A percentile compares a stretch with the other conserved stretches of the same genome.
Conservation (phyloP, 2,888 invertebrate species). For the Altica lythri region DNA sequence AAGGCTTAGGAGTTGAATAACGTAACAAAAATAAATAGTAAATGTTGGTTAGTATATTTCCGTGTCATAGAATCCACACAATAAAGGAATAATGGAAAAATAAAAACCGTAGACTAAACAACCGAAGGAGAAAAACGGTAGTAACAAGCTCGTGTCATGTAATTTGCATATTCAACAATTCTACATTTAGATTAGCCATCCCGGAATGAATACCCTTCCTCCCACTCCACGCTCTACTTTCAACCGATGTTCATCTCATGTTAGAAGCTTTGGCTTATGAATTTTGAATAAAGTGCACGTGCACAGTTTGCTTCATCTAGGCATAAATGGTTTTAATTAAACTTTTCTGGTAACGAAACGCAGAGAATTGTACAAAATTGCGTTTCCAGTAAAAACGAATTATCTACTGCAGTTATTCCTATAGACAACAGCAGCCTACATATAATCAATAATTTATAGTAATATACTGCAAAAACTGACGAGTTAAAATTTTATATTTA, state of each 20-base stretch:
- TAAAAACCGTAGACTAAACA: neutral
- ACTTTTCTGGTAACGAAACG: slow-evolving; percentile 12
- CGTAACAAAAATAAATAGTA: no score
- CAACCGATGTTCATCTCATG: slow-evolving; percentile 1
- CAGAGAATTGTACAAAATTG: slow-evolving; percentile 6
- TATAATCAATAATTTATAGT: no score
- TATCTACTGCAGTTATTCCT: slow-evolving; percentile 2
- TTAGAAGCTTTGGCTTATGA: slow-evolving; percentile 10
- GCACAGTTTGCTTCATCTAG: neutral
- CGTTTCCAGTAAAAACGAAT: slow-evolving; percentile 3
- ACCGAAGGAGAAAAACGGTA: neutral
- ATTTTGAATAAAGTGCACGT: slow-evolving; percentile 20
- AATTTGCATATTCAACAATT: slow-evolving; percentile 22
- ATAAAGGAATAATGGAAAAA: no score
- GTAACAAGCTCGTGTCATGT: slow-evolving; percentile 8
- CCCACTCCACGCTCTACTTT: neutral
- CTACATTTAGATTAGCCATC: slow-evolving; percentile 14
- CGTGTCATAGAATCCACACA: no score
- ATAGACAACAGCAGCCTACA: no score
- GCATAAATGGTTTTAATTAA: slow-evolving; percentile 23
- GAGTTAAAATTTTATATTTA: no score
- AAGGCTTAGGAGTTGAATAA: no score
- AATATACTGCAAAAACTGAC: no score
- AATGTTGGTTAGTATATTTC: no score
- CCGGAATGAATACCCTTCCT: slow-evolving; percentile 4